Base-by-base conservation (phyloP, 2,888 invertebrate genomes). In the Trissoscelio sp. region DNA sequence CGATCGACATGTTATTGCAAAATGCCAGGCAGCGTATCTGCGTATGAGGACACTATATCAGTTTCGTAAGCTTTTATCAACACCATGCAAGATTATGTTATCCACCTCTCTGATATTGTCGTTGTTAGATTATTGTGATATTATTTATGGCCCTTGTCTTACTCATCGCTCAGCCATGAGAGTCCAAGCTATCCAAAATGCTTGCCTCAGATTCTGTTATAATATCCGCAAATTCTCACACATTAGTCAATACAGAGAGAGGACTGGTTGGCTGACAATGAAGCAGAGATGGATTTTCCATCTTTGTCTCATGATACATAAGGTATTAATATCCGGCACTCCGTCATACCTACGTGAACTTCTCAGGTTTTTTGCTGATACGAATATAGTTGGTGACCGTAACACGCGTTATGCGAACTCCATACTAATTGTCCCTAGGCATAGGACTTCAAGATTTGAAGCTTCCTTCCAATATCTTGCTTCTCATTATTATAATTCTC, bases 191-290 rank as follows among this genome's bases (percentile, higher is more conserved):
- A 20, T 46, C 4, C 46, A 46, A 46, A 46, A 46, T 20, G 11
- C 46, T 1, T 46, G 18, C 18, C 46, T 46, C 18, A 1, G 46
- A 4, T 46, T 46, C 20, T 46, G 46, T 20, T 46, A 9, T 20
- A 46, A 46, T 20, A 20, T 46, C 2, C n/a, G 20, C 14, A 46
- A 46, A 46, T 46, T 18, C 11, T 46, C 46, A 18, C 46, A 46
- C 18, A 46, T 46, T 20, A 14, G 18, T 46, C 2, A 46, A 9
- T 46, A 20, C 20, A 18, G 46, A 20, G 5, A 6, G 6, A 46
- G 18, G 18, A 20, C 46, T 12, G 46, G 46, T 6, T 46, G 46
- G 46, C 46, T 46, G 3, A 20, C n/a, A 18, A 46, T 46, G 46
- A 42, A 42, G 12, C 42, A 42, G 37, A 37, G 42, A 42, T 42